Base-by-base conservation (phyloP, 2,797 vertebrate genomes). In the Petrocephalus schoutedeni region DNA sequence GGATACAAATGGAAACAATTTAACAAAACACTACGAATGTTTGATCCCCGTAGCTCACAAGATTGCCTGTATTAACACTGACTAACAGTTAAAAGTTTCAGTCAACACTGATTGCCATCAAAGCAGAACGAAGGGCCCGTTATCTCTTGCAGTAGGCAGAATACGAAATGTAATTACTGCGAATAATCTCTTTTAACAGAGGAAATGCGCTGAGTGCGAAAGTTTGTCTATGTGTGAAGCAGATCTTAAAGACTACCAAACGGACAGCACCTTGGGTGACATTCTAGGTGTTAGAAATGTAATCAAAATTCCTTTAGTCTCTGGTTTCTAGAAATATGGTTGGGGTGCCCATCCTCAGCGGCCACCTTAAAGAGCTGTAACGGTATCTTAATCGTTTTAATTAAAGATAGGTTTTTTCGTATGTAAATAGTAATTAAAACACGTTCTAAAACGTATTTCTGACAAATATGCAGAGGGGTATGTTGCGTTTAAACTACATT, bases 51-150 rank as follows among this genome's bases (percentile, higher is more conserved):
- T 77, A 88, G 88, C 87, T 91, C 89, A 32, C 87, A 88, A 71
- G 89, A 89, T 90, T 85, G 89, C 54, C 86, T 90, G 89, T 89
- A 91, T 92, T 91, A 92, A 91, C 90, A 88, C 28, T 87, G 67
- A 85, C 88, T 91, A 89, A 86, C 90, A 87, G 90, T 90, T 86
- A 87, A 89, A 90, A 89, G 85, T 88, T 91, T 91, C 89, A 89
- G 77, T 91, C 85, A 88, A 88, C 91, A 91, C 89, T 57, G 88
- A 64, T 87, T 85, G 7, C 91, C 90, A 95, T 96, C 94, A 95
- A 95, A 96, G 94, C 90, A 9, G 61, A 45, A 28, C 58, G 85
- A 58, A 67, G 88, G 88, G 86, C n/a, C 84, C 77, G 59, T 83
- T 89, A 61, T 89, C 85, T 83, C 74, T 16, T 89, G 59, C 90